phyloP scores from a whole-genome alignment of 1,140 invertebrate species.

The Melipona quadrifasciata region DNA sequence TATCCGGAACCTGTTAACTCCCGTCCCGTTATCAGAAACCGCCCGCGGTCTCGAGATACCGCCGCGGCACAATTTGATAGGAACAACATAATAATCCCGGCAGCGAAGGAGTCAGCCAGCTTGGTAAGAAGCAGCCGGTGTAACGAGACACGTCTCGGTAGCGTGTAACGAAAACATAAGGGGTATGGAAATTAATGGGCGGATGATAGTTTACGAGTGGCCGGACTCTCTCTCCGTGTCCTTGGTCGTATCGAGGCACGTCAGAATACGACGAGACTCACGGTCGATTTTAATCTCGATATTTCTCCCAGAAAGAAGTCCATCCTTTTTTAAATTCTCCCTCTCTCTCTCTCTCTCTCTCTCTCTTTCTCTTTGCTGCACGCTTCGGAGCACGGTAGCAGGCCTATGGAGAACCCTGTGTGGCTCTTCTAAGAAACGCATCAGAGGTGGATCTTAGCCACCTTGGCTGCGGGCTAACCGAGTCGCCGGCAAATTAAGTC shows the following conservation, averaged over 20 bases:
- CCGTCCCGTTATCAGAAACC: background rate
- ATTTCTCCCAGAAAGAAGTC: constrained; percentile 32
- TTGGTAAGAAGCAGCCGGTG: background rate
- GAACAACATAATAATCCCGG: constrained; percentile 22
- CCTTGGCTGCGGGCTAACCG: constrained; percentile 60
- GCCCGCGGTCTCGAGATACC: background rate
- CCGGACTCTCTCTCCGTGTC: background rate
- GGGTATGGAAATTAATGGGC: constrained; percentile 26
- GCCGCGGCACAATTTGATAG: constrained; percentile 1
- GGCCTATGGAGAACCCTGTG: background rate
- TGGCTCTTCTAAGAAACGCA: constrained; percentile 53
- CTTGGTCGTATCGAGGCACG: constrained; percentile 14
- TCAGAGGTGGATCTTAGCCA: constrained; percentile 38
- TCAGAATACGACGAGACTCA: background rate
- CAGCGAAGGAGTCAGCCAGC: background rate
- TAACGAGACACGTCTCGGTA: constrained; percentile 27
- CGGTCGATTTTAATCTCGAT: constrained; percentile 36
- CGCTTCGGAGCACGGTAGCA: background rate
- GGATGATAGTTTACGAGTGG: constrained; percentile 3
- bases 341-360: too few species aligned
- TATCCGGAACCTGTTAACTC: too few species aligned
- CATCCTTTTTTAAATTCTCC: background rate
- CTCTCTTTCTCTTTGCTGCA: background rate
- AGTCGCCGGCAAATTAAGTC: constrained; percentile 76
- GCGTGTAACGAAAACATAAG: constrained; percentile 26